Evolutionary conservation across 30 jellyfish, hydroid and myxozoan genomes (phyloP).

Genomic region (Rhopilema esculentum): DNA sequence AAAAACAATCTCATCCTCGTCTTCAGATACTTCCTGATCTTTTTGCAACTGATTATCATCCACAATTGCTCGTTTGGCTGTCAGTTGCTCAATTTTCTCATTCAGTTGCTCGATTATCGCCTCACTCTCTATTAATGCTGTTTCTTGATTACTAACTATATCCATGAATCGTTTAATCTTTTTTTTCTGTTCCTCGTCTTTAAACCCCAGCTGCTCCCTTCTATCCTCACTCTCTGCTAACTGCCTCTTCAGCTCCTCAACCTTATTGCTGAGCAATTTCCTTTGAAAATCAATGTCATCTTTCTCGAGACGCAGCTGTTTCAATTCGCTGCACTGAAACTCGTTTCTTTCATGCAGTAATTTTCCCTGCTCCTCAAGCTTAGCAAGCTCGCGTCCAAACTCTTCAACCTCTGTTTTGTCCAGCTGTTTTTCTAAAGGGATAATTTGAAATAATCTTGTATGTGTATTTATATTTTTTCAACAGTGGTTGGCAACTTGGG

Average conservation of each 20-base stretch:
- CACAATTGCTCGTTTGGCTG: neutral
- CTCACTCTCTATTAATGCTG: slow-evolving; percentile 74
- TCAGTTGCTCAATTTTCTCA: slow-evolving; percentile 41
- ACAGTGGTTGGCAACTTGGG: neutral
- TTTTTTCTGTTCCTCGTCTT: slow-evolving; percentile 55
- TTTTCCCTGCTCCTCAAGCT: slow-evolving; percentile 67
- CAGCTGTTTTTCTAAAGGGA: slow-evolving; percentile 12
- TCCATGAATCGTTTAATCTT: slow-evolving; percentile 50
- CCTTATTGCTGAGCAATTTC: slow-evolving; percentile 6
- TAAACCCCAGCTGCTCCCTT: slow-evolving; percentile 69
- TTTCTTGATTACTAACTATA: slow-evolving; percentile 65
- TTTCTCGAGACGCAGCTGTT: slow-evolving; percentile 46
- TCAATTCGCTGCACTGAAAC: slow-evolving; percentile 37
- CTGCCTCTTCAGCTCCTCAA: slow-evolving; percentile 43
- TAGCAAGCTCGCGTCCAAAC: slow-evolving; percentile 43
- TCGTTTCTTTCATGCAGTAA: slow-evolving; percentile 63
- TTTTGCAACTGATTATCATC: neutral
- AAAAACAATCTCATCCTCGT: neutral
- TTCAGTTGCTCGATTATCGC: slow-evolving; percentile 73
- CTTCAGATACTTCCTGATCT: neutral
- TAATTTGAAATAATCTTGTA: neutral
- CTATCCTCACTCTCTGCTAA: slow-evolving; percentile 64
- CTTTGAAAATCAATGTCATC: slow-evolving; percentile 27
- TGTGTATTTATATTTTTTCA: neutral
- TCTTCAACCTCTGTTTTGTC: slow-evolving; percentile 39